Conservation (phyloP, 2,797 vertebrate genomes). For the Halcyon smyrnensis region DNA sequence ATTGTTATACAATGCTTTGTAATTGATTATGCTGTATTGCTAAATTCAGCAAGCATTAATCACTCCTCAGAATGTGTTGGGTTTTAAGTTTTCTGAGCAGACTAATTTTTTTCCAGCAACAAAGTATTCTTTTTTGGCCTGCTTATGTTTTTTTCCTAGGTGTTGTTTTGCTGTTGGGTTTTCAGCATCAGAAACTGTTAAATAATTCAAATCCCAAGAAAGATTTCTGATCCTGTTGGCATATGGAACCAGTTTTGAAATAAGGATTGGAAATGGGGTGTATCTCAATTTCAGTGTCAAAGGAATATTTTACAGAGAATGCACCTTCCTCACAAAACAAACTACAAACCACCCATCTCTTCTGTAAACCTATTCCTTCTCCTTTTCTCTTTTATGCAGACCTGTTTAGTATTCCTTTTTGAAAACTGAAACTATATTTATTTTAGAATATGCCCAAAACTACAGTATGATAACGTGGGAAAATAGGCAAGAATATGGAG, state of each 20-base stretch:
- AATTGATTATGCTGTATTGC: slow-evolving; percentile 7
- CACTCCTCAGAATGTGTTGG: not conserved
- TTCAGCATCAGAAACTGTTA: slow-evolving; percentile 53
- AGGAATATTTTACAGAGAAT: slow-evolving; percentile 33
- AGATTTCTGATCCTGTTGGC: slow-evolving; percentile 30
- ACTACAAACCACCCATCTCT: not conserved
- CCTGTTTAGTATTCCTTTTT: not conserved
- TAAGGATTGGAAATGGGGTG: not conserved
- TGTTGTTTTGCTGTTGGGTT: slow-evolving; percentile 43
- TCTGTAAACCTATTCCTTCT: not conserved
- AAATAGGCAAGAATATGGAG: not conserved
- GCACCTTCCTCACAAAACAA: not conserved
- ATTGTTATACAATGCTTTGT: not conserved
- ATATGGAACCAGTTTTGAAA: slow-evolving; percentile 45
- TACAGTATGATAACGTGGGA: not conserved
- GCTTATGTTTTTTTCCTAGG: slow-evolving; percentile 10
- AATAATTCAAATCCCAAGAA: slow-evolving; percentile 64
- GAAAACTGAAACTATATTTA: not conserved
- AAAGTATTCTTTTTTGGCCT: not conserved
- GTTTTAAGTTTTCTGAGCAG: not conserved
- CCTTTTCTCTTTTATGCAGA: not conserved
- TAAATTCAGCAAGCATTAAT: slow-evolving; percentile 34
- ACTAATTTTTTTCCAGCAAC: not conserved
- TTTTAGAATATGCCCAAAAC: slow-evolving; percentile 6
- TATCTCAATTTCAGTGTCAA: slow-evolving; percentile 45